Percentiles rank a stretch among this genome's conserved stretches.
These are phyloP conservation scores for Horisme vitalbata DNA, from an alignment of 2,888 invertebrate genomes.

Conservation along the genomic window DNA sequence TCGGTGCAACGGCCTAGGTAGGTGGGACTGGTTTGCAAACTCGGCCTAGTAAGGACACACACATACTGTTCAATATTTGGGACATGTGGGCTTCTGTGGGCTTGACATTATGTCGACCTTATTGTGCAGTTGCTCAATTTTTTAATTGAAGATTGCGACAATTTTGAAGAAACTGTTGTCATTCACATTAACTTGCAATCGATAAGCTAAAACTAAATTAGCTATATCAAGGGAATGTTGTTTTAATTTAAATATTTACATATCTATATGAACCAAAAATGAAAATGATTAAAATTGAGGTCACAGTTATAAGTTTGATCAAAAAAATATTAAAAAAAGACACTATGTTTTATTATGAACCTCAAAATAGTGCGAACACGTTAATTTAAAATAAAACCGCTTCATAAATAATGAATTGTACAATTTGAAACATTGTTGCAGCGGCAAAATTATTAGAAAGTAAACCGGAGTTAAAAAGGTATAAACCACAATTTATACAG, in stretches of 20 bases:
- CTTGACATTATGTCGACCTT: conserved; percentile 5
- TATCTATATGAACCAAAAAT: no score
- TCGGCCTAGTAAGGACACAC: conserved; percentile 28
- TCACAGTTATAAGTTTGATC: no score
- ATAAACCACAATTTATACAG: conserved; percentile 18
- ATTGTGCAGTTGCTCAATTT: conserved; percentile 8
- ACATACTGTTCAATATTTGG: conserved; percentile 16
- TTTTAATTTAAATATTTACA: no score
- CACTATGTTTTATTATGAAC: no score
- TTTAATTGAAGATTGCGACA: background rate
- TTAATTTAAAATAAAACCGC: no score
- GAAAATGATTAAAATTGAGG: no score
- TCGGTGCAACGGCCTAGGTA: conserved; percentile 55
- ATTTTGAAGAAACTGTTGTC: background rate
- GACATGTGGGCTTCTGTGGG: conserved; percentile 11
- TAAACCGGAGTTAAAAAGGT: conserved; percentile 11
- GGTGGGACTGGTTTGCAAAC: conserved; percentile 51
- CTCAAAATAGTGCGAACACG: no score
- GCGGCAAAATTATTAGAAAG: conserved; percentile 24
- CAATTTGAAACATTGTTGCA: conserved; percentile 16
- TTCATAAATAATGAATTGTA: conserved; percentile 12
- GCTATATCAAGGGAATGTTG: no score
- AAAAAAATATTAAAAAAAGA: no score
- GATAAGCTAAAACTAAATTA: no score
- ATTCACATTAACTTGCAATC: background rate